Evolutionary conservation across 2,113 vertebrate species (phyloP).

Genomic region (Sylvilagus bachmani): DNA sequence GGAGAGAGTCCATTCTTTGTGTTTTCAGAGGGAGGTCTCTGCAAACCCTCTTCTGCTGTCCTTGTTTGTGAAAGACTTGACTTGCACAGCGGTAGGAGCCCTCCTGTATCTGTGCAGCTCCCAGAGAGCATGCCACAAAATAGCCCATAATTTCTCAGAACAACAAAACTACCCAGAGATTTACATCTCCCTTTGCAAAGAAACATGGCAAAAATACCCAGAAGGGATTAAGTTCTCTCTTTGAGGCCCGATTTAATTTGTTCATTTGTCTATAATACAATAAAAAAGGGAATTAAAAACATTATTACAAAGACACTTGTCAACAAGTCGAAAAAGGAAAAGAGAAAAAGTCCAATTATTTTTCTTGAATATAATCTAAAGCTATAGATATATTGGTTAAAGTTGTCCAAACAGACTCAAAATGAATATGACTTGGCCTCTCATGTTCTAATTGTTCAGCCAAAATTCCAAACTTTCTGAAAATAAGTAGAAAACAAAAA

Average conservation of each 20-base stretch:
- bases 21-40: conserved; percentile 83
- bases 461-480: conserved; percentile 85
- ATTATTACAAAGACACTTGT: conserved; percentile 81
- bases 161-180: conserved; percentile 89
- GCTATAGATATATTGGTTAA: conserved; percentile 77
- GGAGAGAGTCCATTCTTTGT: conserved; percentile 86
- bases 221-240: conserved; percentile 89
- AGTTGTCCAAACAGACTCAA: conserved; percentile 82
- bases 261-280: conserved; percentile 89
- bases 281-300: conserved; percentile 89
- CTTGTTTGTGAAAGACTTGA: conserved; percentile 84
- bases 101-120: conserved; percentile 86
- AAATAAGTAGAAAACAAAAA: conserved; percentile 83
- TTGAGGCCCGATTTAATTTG: conserved; percentile 88
- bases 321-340: conserved; percentile 72
- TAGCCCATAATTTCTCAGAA: conserved; percentile 87
- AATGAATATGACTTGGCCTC: conserved; percentile 83
- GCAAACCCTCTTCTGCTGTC: conserved; percentile 86
- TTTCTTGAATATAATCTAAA: conserved; percentile 77
- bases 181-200: conserved; percentile 88
- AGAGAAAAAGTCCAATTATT: conserved; percentile 67
- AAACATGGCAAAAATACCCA: conserved; percentile 89
- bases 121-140: conserved; percentile 88
- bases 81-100: conserved; percentile 85
- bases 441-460: conserved; percentile 81